Percentiles rank a stretch among this genome's conserved stretches.
phyloP scores from a whole-genome alignment of 1,140 invertebrate genomes.

The Chymomyza costata region DNA sequence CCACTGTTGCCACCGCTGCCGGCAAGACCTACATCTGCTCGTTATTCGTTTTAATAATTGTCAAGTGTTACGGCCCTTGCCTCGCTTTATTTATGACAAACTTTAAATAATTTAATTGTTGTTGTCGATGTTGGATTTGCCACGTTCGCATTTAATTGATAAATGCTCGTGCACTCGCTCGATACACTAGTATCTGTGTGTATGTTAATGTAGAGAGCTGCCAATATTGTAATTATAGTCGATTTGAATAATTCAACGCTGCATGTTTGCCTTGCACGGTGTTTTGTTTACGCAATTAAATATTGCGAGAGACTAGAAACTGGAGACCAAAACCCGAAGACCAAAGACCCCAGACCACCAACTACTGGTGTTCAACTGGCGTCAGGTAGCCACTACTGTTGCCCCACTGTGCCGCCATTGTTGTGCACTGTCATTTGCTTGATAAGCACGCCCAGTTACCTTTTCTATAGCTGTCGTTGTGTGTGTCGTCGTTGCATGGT shows the following conservation, averaged over 20 bases:
- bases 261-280: conserved; percentile 24
- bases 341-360: not conserved
- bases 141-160: conserved; percentile 62
- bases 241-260: conserved; percentile 69
- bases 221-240: conserved; percentile 61
- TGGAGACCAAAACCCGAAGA: conserved; percentile 29
- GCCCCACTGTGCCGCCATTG: conserved; percentile 43
- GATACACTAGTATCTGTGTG: no score
- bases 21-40: conserved; percentile 21
- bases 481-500: no score
- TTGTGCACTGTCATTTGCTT: conserved; percentile 67
- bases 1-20: conserved; percentile 1
- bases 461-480: no score
- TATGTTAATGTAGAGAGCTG: no score
- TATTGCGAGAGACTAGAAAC: conserved; percentile 36
- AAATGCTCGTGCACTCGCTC: conserved; percentile 40
- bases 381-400: no score
- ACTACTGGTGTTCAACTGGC: conserved; percentile 15
- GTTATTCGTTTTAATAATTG: conserved; percentile 71
- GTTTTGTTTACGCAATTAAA: conserved; percentile 70
- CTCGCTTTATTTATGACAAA: conserved; percentile 65
- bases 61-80: no score
- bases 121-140: no score
- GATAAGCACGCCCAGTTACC: conserved; percentile 44
- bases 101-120: conserved; percentile 66